Percentiles rank a stretch among this genome's conserved stretches.
phyloP scores from a whole-genome alignment of 2,797 vertebrate species.

The Anableps anableps region DNA sequence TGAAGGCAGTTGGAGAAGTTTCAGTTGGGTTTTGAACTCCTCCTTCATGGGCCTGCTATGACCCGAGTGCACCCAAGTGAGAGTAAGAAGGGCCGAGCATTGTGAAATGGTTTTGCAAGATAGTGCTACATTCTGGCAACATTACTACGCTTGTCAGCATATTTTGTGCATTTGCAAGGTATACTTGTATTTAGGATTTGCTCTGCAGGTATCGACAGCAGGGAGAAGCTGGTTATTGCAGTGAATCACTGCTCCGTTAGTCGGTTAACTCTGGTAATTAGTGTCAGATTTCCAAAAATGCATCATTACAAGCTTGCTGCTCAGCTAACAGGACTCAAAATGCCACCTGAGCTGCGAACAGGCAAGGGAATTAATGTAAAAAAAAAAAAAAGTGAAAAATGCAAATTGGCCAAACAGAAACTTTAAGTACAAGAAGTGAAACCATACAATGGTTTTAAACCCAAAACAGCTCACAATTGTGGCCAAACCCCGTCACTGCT shows the following conservation, averaged over 20 bases:
- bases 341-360: slow-evolving; percentile 52
- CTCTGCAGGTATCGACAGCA: slow-evolving; percentile 56
- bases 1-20: slow-evolving; percentile 21
- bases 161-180: slow-evolving; percentile 51
- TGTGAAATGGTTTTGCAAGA: slow-evolving; percentile 81
- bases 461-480: slow-evolving; percentile 30
- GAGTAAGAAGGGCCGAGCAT: slow-evolving; percentile 60
- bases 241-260: slow-evolving; percentile 58
- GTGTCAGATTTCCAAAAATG: slow-evolving; percentile 69
- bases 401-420: slow-evolving; percentile 54
- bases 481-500: slow-evolving; percentile 8
- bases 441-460: slow-evolving; percentile 44
- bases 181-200: slow-evolving; percentile 13
- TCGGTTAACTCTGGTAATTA: slow-evolving; percentile 59
- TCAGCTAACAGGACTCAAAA: slow-evolving; percentile 41
- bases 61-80: slow-evolving; percentile 59
- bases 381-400: slow-evolving; percentile 37
- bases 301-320: slow-evolving; percentile 30
- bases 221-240: slow-evolving; percentile 37
- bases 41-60: slow-evolving; percentile 53
- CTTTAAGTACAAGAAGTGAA: slow-evolving; percentile 57
- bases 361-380: slow-evolving; percentile 34
- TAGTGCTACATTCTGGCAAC: slow-evolving; percentile 70
- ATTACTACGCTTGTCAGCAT: slow-evolving; percentile 73
- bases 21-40: slow-evolving; percentile 54